Percentiles rank a stretch among this genome's conserved stretches.
phyloP scores from a whole-genome alignment of 1,140 invertebrate species.

The Zophobas morio region DNA sequence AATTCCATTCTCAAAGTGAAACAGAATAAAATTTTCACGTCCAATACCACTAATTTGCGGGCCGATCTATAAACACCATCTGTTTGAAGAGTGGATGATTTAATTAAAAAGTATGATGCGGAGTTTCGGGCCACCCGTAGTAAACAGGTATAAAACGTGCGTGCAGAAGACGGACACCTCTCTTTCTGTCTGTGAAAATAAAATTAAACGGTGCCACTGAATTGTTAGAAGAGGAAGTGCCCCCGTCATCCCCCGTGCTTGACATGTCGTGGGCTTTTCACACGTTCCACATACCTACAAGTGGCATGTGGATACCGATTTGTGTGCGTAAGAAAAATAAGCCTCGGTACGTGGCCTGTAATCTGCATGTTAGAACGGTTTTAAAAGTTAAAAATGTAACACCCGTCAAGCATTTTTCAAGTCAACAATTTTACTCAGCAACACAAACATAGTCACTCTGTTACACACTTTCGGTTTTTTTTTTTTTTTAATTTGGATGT shows the following conservation, averaged over 20 bases:
- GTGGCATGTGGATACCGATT: neutral
- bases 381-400: no score
- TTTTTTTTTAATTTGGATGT: no score
- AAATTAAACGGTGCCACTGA: constrained; percentile 61
- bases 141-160: constrained; percentile 25
- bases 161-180: constrained; percentile 53
- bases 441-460: no score
- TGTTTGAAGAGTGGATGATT: constrained; percentile 21
- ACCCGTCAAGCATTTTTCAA: no score
- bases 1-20: constrained; percentile 7
- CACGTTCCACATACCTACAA: constrained; percentile 50
- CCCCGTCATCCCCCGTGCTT: constrained; percentile 56
- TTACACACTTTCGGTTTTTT: no score
- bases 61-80: constrained; percentile 25
- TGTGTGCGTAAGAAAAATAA: no score
- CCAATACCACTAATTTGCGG: constrained; percentile 23
- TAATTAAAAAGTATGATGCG: constrained; percentile 55
- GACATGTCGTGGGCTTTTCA: constrained; percentile 61
- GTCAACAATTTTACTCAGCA: no score
- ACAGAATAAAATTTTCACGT: constrained; percentile 7
- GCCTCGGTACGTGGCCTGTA: no score
- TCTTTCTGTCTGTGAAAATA: constrained; percentile 60
- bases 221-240: constrained; percentile 56
- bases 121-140: constrained; percentile 49
- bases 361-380: no score